Base-by-base conservation (phyloP, 2,888 invertebrate genomes). In the Sinodicranocentrus sp. region DNA sequence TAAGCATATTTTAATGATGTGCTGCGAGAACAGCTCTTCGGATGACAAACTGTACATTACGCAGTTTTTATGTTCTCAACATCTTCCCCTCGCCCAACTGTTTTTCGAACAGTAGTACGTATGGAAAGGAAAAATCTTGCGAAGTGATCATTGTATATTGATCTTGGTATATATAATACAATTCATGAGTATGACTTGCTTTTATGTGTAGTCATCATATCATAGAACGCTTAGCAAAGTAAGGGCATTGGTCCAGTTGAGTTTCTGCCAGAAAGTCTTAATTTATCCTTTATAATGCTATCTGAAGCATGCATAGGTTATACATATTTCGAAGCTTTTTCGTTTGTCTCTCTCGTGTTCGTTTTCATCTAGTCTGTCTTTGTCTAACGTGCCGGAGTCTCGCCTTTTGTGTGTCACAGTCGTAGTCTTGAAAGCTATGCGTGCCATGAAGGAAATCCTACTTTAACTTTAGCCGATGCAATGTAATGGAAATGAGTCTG, bases 191-290 rank as follows among this genome's bases (percentile, higher is more conserved):
- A 6, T 33, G 33, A 3, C 5, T 33, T 33, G 3, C 33, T 33
- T 33, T 33, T 33, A 33, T 33, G 33, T 33, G 33, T 33, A 33
- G 33, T 33, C 33, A 33, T 33, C 33, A 33, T 33, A 33, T 6
- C 10, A 33, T 10, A 33, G 33, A 33, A 33, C 10, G 44, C 19
- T 52, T 19, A 52, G 19, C 52, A 19, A 19, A 59, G 59, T 59
- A 85, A 75, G 82, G 85, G 71, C 85, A 79, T 73, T 85, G 85
- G 82, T 85, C 82, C 85, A 85, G 75, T 85, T 85, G 85, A 83
- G 70, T 63, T 63, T 26, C 33, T 83, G 85, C 85, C 85, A 85
- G 79, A 54, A 82, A 85, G 82, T 78, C 76, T 85, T 63, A 75
- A 82, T 82, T 79, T 83, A 83, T 79, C 61, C 75, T 75, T 28